Evolutionary conservation across 2,888 invertebrate genomes (phyloP).

Genomic region (Rhamphomyia laevipes): DNA sequence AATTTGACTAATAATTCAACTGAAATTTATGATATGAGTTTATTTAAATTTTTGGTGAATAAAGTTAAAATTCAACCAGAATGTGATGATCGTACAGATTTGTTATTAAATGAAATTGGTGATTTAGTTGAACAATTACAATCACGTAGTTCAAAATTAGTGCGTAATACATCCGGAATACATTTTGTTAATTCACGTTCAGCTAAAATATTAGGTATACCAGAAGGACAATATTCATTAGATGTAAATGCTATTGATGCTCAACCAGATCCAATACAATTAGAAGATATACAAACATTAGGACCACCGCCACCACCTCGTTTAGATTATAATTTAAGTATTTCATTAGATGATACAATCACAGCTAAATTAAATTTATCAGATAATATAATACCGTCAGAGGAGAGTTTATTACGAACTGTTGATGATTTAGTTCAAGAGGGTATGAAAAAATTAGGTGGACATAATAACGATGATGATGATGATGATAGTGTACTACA

Average conservation of each 20-base stretch:
- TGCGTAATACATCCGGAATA: conserved; percentile 32
- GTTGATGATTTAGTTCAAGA: conserved; percentile 31
- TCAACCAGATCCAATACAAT: conserved; percentile 21
- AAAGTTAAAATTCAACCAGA: conserved; percentile 28
- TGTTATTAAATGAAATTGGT: conserved; percentile 31
- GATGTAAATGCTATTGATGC: conserved; percentile 31
- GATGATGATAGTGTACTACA: conserved; percentile 17
- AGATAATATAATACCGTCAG: conserved; percentile 32
- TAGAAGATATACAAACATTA: not conserved
- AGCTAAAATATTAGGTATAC: conserved; percentile 32
- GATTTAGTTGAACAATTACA: conserved; percentile 34
- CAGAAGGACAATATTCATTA: conserved; percentile 35
- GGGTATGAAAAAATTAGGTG: conserved; percentile 22
- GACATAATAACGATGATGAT: conserved; percentile 4
- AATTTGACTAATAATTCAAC: not conserved
- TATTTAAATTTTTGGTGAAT: conserved; percentile 28
- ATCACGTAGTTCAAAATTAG: conserved; percentile 28
- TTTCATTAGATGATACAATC: conserved; percentile 33
- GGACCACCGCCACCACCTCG: conserved; percentile 19
- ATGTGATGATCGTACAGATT: conserved; percentile 30
- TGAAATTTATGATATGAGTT: conserved; percentile 19
- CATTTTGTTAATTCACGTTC: conserved; percentile 31
- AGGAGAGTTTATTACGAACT: conserved; percentile 33
- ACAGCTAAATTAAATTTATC: conserved; percentile 33
- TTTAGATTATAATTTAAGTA: conserved; percentile 32